Evolutionary conservation across 2,888 invertebrate species (phyloP), one percentile per base, ranked within the genome.

Genomic region (Tinea semifulvella): DNA sequence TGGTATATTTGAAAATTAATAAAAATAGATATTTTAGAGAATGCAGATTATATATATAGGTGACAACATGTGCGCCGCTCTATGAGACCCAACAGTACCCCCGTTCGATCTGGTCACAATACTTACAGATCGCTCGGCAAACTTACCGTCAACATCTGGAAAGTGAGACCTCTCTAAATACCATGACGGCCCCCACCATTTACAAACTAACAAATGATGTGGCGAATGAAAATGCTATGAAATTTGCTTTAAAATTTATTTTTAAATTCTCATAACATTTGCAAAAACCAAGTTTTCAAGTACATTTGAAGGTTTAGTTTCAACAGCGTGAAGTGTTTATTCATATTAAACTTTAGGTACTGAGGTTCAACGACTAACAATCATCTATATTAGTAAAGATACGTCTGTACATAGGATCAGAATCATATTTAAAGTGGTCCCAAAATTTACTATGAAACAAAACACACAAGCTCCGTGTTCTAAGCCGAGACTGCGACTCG

Each of bases 71-170:
- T 31, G 31, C 31, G 31, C 31, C 14, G 14, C 31, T 14, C 31
- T 14, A 31, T 14, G 31, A 14, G 31, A 31, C 31, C 31, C 31
- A 31, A 31, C 31, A 31, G 11, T 26, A 31, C 31, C 31, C 31
- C 11, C 31, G 31, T 14, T 3, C 31, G 31, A 14, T 31, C 31
- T 14, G 11, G n/a, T 4, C 20, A 10, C 5, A n/a, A 22, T 40
- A 40, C 40, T 40, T 22, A 40, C 40, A 22, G 18, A 18, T 7
- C 20, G 11, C 10, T 18, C 10, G 10, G 18, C 75, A 73, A 56
- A 79, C 80, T 79, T 79, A 80, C 80, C 79, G 80, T 79, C 70
- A 80, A 75, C 77, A 79, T 80, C 80, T 79, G 79, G 75, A 79
- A 80, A 73, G 13, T 19, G 38, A 77, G 76, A 79, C 71, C 67